A percentile compares a stretch with the other conserved stretches of the same genome.
phyloP scores from a whole-genome alignment of 37 sponge, comb jelly and placozoan genomes.

The Eunapius fragilis region DNA sequence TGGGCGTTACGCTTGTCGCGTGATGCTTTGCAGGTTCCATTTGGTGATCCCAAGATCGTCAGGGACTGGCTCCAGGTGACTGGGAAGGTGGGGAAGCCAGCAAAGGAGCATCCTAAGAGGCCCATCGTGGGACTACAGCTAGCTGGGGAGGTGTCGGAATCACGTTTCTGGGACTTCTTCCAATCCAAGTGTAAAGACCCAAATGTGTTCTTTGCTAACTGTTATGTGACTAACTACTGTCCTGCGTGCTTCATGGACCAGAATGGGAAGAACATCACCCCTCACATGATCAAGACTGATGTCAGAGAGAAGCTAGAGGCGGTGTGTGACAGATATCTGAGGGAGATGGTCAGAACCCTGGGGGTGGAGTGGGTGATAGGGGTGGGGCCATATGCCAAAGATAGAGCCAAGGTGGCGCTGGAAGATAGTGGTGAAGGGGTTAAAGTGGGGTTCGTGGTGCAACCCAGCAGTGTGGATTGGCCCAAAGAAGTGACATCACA shows the following conservation, averaged over 20 bases:
- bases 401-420: slow-evolving; percentile 30
- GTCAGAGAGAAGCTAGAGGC: slow-evolving; percentile 32
- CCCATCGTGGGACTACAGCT: slow-evolving; percentile 48
- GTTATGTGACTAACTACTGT: slow-evolving; percentile 85
- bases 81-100: slow-evolving; percentile 60
- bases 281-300: slow-evolving; percentile 33
- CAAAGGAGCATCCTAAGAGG: slow-evolving; percentile 74
- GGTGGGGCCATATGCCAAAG: slow-evolving; percentile 71
- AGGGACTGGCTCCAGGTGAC: slow-evolving; percentile 60
- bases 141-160: slow-evolving; percentile 64
- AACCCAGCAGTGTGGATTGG: slow-evolving; percentile 78
- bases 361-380: slow-evolving; percentile 60
- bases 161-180: slow-evolving; percentile 71
- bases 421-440: slow-evolving; percentile 21
- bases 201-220: slow-evolving; percentile 58
- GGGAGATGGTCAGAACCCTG: slow-evolving; percentile 24
- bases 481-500: slow-evolving; percentile 5
- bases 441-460: slow-evolving; percentile 50
- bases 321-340: slow-evolving; percentile 50
- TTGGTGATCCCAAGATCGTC: slow-evolving; percentile 66
- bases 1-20: background rate
- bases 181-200: slow-evolving; percentile 49
- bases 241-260: slow-evolving; percentile 72
- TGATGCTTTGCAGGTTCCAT: slow-evolving; percentile 62
- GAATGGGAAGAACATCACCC: slow-evolving; percentile 81